A percentile compares a stretch with the other conserved stretches of the same genome.
Conservation (phyloP, 2,113 vertebrate species). For the Chunga burmeisteri region DNA sequence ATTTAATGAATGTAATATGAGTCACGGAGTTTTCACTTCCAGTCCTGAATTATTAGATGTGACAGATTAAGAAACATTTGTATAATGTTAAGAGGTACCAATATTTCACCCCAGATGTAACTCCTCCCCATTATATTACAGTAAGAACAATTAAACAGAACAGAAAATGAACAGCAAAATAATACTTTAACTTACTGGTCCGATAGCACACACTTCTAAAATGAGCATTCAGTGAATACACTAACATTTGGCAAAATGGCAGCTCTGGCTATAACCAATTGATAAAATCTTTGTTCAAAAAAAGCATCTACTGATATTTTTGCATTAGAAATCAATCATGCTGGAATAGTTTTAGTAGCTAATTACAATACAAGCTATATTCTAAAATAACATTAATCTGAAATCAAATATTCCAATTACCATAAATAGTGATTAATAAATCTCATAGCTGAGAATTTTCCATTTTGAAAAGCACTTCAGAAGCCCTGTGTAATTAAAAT, state of each 20-base stretch:
- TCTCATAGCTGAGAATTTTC: neutral
- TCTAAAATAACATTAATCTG: neutral
- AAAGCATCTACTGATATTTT: neutral
- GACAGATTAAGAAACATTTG: neutral
- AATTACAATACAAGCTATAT: neutral
- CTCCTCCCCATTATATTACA: neutral
- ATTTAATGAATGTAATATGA: neutral
- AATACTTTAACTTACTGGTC: neutral
- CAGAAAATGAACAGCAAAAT: neutral
- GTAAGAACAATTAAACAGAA: neutral
- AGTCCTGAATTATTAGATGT: neutral
- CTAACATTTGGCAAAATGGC: neutral
- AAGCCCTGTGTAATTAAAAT: neutral
- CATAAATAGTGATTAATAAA: neutral
- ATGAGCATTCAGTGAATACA: neutral
- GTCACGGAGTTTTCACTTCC: neutral
- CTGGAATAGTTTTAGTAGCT: neutral
- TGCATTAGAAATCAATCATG: neutral
- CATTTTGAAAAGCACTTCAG: neutral
- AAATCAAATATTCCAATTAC: neutral
- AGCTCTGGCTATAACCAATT: neutral
- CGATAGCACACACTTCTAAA: neutral
- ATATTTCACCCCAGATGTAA: neutral
- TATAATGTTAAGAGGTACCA: neutral
- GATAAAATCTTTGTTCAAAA: neutral